Percentiles rank a stretch among this genome's conserved stretches.
Conservation (phyloP, 2,888 invertebrate genomes). For the Coenonympha arcania region DNA sequence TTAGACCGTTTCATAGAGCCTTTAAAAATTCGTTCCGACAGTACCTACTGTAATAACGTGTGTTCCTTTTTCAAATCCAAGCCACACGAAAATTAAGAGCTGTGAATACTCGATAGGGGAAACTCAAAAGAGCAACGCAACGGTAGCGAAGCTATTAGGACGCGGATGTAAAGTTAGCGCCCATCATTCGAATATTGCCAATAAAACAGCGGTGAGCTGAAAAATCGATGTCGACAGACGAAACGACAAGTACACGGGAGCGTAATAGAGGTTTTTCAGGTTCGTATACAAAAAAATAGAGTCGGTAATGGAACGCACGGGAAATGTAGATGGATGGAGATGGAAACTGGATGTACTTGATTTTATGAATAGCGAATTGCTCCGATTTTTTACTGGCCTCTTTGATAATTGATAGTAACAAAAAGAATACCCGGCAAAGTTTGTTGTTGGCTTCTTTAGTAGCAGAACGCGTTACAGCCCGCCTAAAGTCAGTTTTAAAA, state of each 20-base stretch:
- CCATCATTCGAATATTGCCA: constrained; percentile 63
- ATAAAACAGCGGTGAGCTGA: constrained; percentile 72
- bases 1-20: too few species aligned
- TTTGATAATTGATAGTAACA: too few species aligned
- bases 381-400: too few species aligned
- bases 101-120: neutral
- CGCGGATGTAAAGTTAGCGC: constrained; percentile 17
- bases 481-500: too few species aligned
- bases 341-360: too few species aligned
- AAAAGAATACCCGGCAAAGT: too few species aligned
- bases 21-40: too few species aligned
- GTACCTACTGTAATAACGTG: too few species aligned
- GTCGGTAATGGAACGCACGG: neutral
- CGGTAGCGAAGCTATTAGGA: constrained; percentile 23
- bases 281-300: constrained; percentile 5
- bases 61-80: neutral
- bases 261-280: constrained; percentile 15
- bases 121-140: constrained; percentile 11
- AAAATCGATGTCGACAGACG: constrained; percentile 74
- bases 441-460: too few species aligned
- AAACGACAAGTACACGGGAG: constrained; percentile 32
- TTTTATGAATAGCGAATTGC: too few species aligned
- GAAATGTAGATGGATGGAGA: neutral
- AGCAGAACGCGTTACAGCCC: too few species aligned
- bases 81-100: neutral